These are phyloP conservation scores for Pseudeuparius sepicola DNA, from an alignment of 2,888 invertebrate species.

Conservation along the genomic window DNA sequence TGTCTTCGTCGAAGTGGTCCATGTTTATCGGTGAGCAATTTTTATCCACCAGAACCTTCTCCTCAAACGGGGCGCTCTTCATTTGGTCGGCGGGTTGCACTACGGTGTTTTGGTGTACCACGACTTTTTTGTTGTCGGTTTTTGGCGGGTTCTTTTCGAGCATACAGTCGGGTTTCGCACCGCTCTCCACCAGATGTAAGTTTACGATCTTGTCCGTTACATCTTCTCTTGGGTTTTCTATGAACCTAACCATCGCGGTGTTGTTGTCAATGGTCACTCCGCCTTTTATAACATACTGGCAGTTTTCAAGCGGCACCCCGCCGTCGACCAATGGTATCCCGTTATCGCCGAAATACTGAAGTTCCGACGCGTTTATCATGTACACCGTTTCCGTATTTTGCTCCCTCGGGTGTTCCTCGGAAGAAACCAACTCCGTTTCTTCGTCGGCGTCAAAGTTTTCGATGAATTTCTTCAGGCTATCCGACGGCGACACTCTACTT, in stretches of 20 bases:
- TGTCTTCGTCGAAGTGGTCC: constrained; percentile 22
- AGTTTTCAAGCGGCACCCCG: constrained; percentile 29
- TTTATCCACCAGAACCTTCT: constrained; percentile 27
- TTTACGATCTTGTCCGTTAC: constrained; percentile 27
- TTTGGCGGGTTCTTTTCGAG: constrained; percentile 18
- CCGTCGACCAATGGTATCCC: constrained; percentile 27
- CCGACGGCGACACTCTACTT: constrained; percentile 22
- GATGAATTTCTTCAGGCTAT: constrained; percentile 33
- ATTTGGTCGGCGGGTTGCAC: constrained; percentile 18
- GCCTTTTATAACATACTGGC: constrained; percentile 30
- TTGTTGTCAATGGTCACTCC: constrained; percentile 26
- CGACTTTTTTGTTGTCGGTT: constrained; percentile 20
- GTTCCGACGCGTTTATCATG: constrained; percentile 29
- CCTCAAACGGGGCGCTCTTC: constrained; percentile 7
- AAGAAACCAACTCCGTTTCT: constrained; percentile 24
- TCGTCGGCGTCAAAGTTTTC: constrained; percentile 36
- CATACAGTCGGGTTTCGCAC: constrained; percentile 28
- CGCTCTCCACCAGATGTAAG: constrained; percentile 29
- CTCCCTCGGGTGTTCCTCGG: too few species aligned
- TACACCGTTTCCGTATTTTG: too few species aligned
- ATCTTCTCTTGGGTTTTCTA: constrained; percentile 24
- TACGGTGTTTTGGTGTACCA: constrained; percentile 27
- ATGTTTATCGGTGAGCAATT: constrained; percentile 29
- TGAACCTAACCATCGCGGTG: constrained; percentile 27
- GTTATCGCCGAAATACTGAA: constrained; percentile 31